Percentiles rank a stretch among this genome's conserved stretches.
Evolutionary conservation across 2,888 invertebrate genomes (phyloP).

Genomic region (Perithous albicinctus): DNA sequence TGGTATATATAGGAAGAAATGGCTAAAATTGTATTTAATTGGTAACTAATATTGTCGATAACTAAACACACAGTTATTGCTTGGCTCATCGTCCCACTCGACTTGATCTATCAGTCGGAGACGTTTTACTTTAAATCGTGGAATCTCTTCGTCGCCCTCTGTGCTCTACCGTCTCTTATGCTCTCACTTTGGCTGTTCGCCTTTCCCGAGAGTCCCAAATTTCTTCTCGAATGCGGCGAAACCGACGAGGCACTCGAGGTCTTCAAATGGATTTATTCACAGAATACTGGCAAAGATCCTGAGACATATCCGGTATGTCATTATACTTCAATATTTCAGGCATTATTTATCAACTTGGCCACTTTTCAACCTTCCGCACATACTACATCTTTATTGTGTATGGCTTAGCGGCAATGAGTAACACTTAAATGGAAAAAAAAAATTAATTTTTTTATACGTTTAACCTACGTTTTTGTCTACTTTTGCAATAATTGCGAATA

Average conservation of each 20-base stretch:
- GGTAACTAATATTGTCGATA: not conserved
- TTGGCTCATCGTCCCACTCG: slow-evolving; percentile 91
- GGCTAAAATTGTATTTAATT: not conserved
- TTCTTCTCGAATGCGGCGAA: slow-evolving; percentile 92
- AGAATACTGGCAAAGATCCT: slow-evolving; percentile 90
- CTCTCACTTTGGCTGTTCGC: slow-evolving; percentile 90
- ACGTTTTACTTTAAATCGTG: slow-evolving; percentile 91
- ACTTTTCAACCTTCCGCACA: too few relatives aligned
- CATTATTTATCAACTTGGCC: too few relatives aligned
- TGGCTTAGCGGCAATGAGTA: too few relatives aligned
- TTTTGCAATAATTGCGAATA: too few relatives aligned
- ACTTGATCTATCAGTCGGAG: slow-evolving; percentile 87
- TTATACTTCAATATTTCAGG: not conserved
- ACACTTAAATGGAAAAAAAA: too few relatives aligned
- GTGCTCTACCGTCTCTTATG: slow-evolving; percentile 89
- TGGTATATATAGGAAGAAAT: not conserved
- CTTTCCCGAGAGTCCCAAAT: slow-evolving; percentile 94
- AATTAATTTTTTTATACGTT: too few relatives aligned
- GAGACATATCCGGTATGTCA: slow-evolving; percentile 90
- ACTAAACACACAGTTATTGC: slow-evolving; percentile 87
- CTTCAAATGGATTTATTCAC: slow-evolving; percentile 89
- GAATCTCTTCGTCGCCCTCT: slow-evolving; percentile 92
- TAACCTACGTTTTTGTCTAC: too few relatives aligned
- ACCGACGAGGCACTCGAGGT: slow-evolving; percentile 90
- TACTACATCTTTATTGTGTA: too few relatives aligned